These are phyloP conservation scores for Drosophila bipectinata DNA, from an alignment of 1,140 invertebrate genomes.

Conservation along the genomic window DNA sequence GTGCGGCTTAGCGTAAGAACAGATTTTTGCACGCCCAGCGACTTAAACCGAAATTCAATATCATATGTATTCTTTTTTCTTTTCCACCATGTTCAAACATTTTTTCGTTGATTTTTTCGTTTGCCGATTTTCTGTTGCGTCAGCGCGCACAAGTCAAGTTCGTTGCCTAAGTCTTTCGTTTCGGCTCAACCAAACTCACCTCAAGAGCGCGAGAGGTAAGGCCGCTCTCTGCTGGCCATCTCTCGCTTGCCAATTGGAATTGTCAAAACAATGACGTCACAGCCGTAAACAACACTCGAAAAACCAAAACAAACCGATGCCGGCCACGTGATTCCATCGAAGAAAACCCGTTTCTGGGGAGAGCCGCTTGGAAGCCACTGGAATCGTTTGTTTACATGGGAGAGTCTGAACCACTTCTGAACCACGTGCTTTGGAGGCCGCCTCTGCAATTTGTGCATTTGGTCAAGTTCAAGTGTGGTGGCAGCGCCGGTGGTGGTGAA, in stretches of 20 bases:
- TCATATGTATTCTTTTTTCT: slow-evolving; percentile 27
- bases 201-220: slow-evolving; percentile 12
- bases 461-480: slow-evolving; percentile 82
- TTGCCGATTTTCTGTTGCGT: slow-evolving; percentile 46
- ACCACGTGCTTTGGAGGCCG: slow-evolving; percentile 43
- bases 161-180: slow-evolving; percentile 75
- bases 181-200: slow-evolving; percentile 14
- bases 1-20: slow-evolving; percentile 69
- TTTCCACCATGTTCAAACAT: slow-evolving; percentile 1
- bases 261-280: slow-evolving; percentile 77
- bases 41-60: slow-evolving; percentile 73
- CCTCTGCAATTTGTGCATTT: slow-evolving; percentile 82
- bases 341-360: slow-evolving; percentile 52
- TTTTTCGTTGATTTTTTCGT: slow-evolving; percentile 12
- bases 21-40: slow-evolving; percentile 59
- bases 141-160: slow-evolving; percentile 57
- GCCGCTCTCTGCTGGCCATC: not conserved
- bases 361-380: slow-evolving; percentile 49
- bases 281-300: slow-evolving; percentile 65
- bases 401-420: slow-evolving; percentile 9
- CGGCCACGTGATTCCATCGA: slow-evolving; percentile 68
- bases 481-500: slow-evolving; percentile 28
- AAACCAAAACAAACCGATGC: slow-evolving; percentile 80
- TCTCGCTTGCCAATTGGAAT: slow-evolving; percentile 62
- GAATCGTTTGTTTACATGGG: slow-evolving; percentile 69